Evolutionary conservation across 30 jellyfish, hydroid and myxozoan genomes (phyloP).

Genomic region (Chrysaora quinquecirrha): DNA sequence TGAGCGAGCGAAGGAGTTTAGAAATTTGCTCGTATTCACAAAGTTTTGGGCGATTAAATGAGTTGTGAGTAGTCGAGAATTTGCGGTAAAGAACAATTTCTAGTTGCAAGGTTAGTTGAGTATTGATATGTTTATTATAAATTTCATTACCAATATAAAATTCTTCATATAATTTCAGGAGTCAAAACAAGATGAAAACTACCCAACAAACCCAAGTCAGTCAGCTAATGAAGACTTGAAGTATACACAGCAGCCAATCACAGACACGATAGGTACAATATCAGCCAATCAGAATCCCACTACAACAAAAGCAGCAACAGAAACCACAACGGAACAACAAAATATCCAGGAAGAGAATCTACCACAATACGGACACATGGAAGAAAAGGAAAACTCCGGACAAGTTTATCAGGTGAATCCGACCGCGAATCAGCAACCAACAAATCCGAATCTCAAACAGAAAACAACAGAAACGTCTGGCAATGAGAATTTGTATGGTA

Average conservation of each 20-base stretch:
- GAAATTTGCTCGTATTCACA: no score
- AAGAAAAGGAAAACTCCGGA: not conserved
- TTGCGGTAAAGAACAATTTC: no score
- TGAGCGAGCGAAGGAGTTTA: no score
- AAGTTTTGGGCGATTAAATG: no score
- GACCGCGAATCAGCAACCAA: not conserved
- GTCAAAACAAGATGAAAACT: not conserved
- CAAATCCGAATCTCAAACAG: not conserved
- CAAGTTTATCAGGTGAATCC: not conserved
- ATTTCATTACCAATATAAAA: no score
- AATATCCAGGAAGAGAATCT: constrained; percentile 2
- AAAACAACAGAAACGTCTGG: not conserved
- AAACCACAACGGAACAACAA: constrained; percentile 27
- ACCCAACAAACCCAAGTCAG: not conserved
- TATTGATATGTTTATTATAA: no score
- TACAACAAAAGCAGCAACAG: not conserved
- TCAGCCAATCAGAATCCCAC: constrained; percentile 29
- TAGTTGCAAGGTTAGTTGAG: no score
- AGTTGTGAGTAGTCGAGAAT: no score
- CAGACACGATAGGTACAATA: constrained; percentile 42
- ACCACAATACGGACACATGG: not conserved
- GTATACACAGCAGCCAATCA: constrained; percentile 52
- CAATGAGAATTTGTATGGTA: not conserved
- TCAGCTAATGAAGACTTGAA: not conserved
- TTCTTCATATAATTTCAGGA: no score